Base-by-base conservation (phyloP, 2,113 vertebrate species). In the Vicugna pacos region DNA sequence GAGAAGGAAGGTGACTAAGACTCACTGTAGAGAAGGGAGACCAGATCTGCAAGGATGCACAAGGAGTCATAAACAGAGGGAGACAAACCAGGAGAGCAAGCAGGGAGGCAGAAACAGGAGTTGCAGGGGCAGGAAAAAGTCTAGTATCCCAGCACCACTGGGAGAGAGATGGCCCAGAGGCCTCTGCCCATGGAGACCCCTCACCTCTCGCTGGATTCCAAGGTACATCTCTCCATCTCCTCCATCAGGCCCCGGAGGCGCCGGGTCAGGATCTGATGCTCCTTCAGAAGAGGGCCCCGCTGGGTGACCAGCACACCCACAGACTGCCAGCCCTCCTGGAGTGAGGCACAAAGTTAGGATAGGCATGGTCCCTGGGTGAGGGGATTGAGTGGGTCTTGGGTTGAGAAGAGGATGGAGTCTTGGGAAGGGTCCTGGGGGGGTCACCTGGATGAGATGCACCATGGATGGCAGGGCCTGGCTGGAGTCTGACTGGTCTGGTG, bases 291-390 rank as follows among this genome's bases (percentile, higher is more conserved):
- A 10, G 87, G 19, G 1, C 93, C 84, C 83, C 95, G 42, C 84
- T 96, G 94, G 35, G 92, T 67, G 48, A 97, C 12, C 24, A 98
- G 95, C 0, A 28, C 6, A 62, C 94, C 96, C n/a, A 98, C 86
- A 32, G 91, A 30, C n/a, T 28, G 93, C 98, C 98, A 98, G 72
- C 97, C 95, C 54, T 98, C 98, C 98, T 98, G 75, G 8, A 80
- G 13, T 0, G 2, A 54, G 62, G 75, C 38, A 58, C 32, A 92
- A 69, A 54, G 85, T 94, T 56, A 90, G 62, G 75, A 88, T 89
- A 32, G 82, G 67, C 17, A 28, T 17, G 46, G 35, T 11, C 30
- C 46, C 4, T 10, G 76, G 52, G 19, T 58, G 46, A 91, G 72
- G 30, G 58, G 54, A 13, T 2, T 2, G 14, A 87, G n/a, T 12